Conservation (phyloP, 2,797 vertebrate species). For the Loriculus beryllinus region DNA sequence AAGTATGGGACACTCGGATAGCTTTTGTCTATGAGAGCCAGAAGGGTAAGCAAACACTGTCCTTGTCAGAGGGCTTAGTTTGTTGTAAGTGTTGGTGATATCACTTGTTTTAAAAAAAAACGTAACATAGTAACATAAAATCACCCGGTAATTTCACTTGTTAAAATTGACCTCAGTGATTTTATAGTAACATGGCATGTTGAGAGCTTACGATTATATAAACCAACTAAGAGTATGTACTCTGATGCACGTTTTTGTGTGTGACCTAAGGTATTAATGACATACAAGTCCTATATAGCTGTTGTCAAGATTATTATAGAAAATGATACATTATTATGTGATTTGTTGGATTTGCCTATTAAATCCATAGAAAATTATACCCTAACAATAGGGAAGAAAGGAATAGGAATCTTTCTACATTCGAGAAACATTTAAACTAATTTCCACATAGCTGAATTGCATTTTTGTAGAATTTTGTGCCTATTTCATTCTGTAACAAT, state of each 20-base stretch:
- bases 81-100: background rate
- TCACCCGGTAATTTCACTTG: background rate
- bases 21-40: background rate
- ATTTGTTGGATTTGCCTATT: slow-evolving; percentile 46
- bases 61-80: background rate
- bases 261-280: background rate
- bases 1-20: background rate
- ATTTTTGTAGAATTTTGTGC: slow-evolving; percentile 18
- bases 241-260: background rate
- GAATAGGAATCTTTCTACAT: background rate
- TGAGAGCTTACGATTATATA: background rate
- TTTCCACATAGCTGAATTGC: slow-evolving; percentile 23
- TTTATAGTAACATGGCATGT: background rate
- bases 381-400: slow-evolving; percentile 10
- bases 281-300: slow-evolving; percentile 1
- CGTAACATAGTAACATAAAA: background rate
- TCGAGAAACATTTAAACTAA: slow-evolving; percentile 34
- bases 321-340: slow-evolving; percentile 40
- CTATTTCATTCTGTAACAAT: slow-evolving; percentile 14
- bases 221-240: background rate
- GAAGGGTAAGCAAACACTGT: background rate
- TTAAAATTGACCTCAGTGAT: background rate
- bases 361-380: slow-evolving; percentile 33
- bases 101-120: background rate
- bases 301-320: slow-evolving; percentile 40